These are phyloP conservation scores for Apostichopus leukothele DNA, from an alignment of 53 echinoderm and acorn worm genomes.

Conservation along the genomic window DNA sequence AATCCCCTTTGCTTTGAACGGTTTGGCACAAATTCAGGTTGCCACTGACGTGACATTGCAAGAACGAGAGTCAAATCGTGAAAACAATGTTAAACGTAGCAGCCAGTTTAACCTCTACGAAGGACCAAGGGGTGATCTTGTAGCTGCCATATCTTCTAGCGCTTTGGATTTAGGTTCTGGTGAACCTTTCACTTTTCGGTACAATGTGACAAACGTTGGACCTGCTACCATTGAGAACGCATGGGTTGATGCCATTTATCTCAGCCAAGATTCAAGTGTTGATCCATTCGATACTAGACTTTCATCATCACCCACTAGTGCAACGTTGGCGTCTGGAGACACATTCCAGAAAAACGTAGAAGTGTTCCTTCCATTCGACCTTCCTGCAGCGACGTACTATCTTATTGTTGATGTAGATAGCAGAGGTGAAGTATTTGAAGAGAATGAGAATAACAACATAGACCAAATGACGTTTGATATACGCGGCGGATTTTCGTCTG, in stretches of 20 bases:
- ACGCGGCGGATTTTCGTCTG: constrained; percentile 5
- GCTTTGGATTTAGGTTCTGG: background rate
- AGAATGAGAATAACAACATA: constrained; percentile 23
- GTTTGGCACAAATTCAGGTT: constrained; percentile 22
- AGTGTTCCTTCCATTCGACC: constrained; percentile 23
- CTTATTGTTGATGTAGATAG: constrained; percentile 17
- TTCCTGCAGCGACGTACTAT: constrained; percentile 22
- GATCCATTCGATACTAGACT: constrained; percentile 41
- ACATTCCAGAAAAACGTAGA: background rate
- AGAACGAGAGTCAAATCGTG: constrained; percentile 20
- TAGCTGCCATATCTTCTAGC: background rate
- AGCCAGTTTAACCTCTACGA: constrained; percentile 9
- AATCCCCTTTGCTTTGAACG: constrained; percentile 21
- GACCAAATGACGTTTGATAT: constrained; percentile 22
- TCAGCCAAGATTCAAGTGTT: constrained; percentile 22
- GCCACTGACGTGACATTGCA: background rate
- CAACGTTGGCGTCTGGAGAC: background rate
- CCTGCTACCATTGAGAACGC: background rate
- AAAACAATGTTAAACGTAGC: constrained; percentile 27
- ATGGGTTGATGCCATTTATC: constrained; percentile 35
- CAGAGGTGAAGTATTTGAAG: constrained; percentile 30
- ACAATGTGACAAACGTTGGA: constrained; percentile 35
- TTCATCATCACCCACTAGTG: background rate
- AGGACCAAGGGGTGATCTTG: constrained; percentile 32
- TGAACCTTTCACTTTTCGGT: constrained; percentile 4